Evolutionary conservation across 2,113 vertebrate genomes (phyloP).

Genomic region (Microcebus tavaratra): DNA sequence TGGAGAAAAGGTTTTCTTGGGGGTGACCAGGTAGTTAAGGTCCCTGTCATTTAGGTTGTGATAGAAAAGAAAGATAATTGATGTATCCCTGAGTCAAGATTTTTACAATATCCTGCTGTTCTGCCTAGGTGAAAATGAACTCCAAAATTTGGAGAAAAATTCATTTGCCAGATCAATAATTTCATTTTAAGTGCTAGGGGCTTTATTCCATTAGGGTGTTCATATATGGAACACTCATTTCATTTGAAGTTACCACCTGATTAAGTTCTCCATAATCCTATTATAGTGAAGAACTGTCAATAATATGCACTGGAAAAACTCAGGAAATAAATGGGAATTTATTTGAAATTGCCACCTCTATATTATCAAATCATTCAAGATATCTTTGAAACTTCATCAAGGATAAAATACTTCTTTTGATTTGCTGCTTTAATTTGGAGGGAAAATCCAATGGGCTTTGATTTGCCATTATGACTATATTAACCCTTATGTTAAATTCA

Average conservation of each 20-base stretch:
- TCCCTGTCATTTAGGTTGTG: neutral
- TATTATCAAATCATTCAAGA: neutral
- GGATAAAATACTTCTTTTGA: neutral
- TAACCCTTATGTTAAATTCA: neutral
- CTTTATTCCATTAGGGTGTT: constrained; percentile 11
- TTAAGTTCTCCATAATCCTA: constrained; percentile 1
- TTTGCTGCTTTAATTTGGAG: neutral
- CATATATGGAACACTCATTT: neutral
- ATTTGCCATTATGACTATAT: neutral
- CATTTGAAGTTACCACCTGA: neutral
- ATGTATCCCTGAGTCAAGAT: neutral
- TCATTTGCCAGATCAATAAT: constrained; percentile 1
- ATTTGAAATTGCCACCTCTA: neutral
- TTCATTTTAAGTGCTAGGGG: neutral
- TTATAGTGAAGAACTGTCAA: neutral
- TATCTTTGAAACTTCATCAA: neutral
- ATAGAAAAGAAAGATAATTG: neutral
- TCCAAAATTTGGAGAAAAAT: neutral
- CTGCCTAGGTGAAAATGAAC: neutral
- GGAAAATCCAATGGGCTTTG: neutral
- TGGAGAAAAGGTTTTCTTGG: neutral
- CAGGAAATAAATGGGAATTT: neutral
- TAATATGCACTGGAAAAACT: neutral
- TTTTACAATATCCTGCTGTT: neutral
- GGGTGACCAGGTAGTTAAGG: neutral